Base-by-base conservation (phyloP, 2,113 vertebrate species). In the Datnioides undecimradiatus region DNA sequence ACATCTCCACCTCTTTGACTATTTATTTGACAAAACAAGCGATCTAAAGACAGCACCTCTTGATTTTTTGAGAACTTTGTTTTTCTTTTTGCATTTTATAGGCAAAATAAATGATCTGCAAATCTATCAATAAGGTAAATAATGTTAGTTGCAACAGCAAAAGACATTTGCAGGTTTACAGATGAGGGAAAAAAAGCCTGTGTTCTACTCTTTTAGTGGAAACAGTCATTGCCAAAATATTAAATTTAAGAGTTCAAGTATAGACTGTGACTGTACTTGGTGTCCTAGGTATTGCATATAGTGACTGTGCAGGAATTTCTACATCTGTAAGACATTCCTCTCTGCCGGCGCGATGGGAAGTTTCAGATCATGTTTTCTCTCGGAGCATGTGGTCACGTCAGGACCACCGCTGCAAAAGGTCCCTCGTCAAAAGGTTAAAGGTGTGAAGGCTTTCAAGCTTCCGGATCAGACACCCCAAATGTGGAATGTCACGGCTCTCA, bases 401-500 rank as follows among this genome's bases (percentile, higher is more conserved):
- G 27, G 2, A 19, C 34, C 6, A 2, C 16, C 6, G 12, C 25
- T 2, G 45, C 33, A 51, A 19, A 55, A 29, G n/a, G n/a, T n/a
- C 43, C 66, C 3, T 23, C 0, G 5, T 21, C 11, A 5, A 48
- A 31, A 77, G 55, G 45, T 74, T 59, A 80, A 58, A 82, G 36
- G 71, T 78, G 57, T 38, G 16, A 75, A 16, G 25, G 12, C 34
- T 41, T n/a, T 41, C 4, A 8, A 40, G 13, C 8, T 10, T 48
- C 41, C 38, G 46, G 27, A 16, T 77, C 29, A 65, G 67, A 58
- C 14, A 2, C 16, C 10, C 43, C 48, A 13, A 69, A 70, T 64
- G 67, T 25, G 21, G 55, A 68, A 41, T n/a, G 76, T 82, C 76
- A 59, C 17, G 60, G 51, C 60, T 77, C 70, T 67, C 7, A 77